Percentiles rank a stretch among this genome's conserved stretches.
phyloP scores from a whole-genome alignment of 2,888 invertebrate species.

The Parapristionchus giblindavisi region DNA sequence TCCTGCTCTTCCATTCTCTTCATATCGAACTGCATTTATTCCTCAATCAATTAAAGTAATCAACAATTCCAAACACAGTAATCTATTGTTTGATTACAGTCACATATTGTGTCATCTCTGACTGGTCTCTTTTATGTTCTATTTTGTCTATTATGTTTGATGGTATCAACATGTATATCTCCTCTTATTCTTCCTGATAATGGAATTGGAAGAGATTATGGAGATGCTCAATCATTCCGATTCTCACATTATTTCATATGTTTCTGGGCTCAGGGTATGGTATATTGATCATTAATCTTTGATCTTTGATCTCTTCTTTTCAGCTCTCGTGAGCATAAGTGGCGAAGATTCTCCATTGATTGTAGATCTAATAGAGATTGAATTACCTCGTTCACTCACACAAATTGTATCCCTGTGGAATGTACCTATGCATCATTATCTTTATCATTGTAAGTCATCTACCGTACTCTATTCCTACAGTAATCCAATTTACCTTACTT shows the following conservation, averaged over 20 bases:
- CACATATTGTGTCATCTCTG: neutral
- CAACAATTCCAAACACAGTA: neutral
- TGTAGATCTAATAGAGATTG: conserved; percentile 1
- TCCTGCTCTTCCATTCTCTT: conserved; percentile 27
- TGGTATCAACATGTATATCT: conserved; percentile 34
- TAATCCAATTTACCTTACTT: neutral
- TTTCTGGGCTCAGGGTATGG: conserved; percentile 37
- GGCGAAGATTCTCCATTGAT: conserved; percentile 30
- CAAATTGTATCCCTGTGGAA: conserved; percentile 32
- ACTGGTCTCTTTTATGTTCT: neutral
- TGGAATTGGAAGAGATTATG: conserved; percentile 16
- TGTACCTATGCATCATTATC: conserved; percentile 37
- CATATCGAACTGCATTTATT: conserved; percentile 13
- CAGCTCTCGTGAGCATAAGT: conserved; percentile 11
- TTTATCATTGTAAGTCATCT: conserved; percentile 29
- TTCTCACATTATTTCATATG: conserved; percentile 38
- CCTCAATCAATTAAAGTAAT: conserved; percentile 23
- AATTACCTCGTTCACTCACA: conserved; percentile 36
- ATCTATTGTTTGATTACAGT: conserved; percentile 2
- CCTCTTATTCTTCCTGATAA: conserved; percentile 20
- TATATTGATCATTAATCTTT: neutral
- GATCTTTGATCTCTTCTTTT: neutral
- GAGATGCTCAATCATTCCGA: conserved; percentile 36
- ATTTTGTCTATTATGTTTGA: conserved; percentile 19
- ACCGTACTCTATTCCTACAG: neutral